Evolutionary conservation across 2,797 vertebrate species (phyloP), one percentile per base, ranked within the genome.

Genomic region (Trematomus bernacchii): DNA sequence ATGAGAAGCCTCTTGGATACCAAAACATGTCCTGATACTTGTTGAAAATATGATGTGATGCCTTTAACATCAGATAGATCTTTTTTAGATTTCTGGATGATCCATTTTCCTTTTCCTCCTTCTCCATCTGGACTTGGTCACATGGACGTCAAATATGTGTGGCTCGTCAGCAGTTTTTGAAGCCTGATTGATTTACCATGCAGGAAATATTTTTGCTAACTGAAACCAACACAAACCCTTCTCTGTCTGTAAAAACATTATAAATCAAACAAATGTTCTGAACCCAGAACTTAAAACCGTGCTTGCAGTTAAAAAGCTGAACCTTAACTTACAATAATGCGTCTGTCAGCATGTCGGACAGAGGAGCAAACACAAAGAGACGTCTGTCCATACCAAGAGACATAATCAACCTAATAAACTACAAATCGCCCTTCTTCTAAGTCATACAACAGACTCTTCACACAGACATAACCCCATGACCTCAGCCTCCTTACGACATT

Each of bases 331-430:
- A 14, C 57, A 53, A 40, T 13, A 51, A 19, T 27, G 10, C 12
- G 40, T 43, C n/a, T 19, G 3, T 70, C 16, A 3, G 55, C 19
- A 8, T 2, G 19, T 76, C 43, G 42, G 46, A 46, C 10, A 2
- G 33, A 6, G 2, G 37, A 19, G 48, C 11, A 6, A 47, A 59
- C 53, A 79, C 77, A 77, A 65, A 71, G 59, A 40, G 48, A 19
- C 1, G n/a, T 57, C 50, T 77, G 70, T 79, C 60, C 4, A 0
- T 7, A 66, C 40, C 14, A 14, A 15, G 30, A 58, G 27, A 44
- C 71, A 4, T 60, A 59, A 60, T 64, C 33, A 73, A 48, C 73
- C 65, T n/a, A 40, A 79, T 71, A 76, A 65, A 81, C 75, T 60
- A 44, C 67, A 57, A 70, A 72, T 55, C 4, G 9, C 77, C 51